These are phyloP conservation scores for Ganaspis sp. DNA, from an alignment of 1,140 invertebrate genomes.

Conservation along the genomic window DNA sequence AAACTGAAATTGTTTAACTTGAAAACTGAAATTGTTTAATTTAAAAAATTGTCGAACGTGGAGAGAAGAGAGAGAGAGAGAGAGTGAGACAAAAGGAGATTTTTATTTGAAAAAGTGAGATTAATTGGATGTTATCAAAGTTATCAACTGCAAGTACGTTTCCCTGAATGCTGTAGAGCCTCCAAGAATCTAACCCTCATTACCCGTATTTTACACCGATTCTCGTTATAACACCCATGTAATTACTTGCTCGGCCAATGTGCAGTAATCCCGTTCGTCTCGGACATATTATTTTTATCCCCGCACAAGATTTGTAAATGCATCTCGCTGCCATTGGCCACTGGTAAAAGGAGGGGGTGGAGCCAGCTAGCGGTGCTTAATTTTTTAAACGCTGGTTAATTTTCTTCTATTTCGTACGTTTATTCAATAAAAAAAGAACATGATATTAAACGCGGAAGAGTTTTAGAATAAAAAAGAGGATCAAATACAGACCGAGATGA, in stretches of 20 bases:
- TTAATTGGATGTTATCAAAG: slow-evolving; percentile 14
- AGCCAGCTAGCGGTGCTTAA: slow-evolving; percentile 76
- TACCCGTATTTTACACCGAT: slow-evolving; percentile 57
- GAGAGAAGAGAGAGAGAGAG: slow-evolving; percentile 32
- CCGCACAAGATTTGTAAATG: slow-evolving; percentile 58
- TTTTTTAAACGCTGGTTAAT: slow-evolving; percentile 67
- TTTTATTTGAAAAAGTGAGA: slow-evolving; percentile 26
- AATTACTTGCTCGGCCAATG: slow-evolving; percentile 70
- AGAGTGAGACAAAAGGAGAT: slow-evolving; percentile 35
- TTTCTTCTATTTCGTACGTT: slow-evolving; percentile 65
- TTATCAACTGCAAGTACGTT: slow-evolving; percentile 42
- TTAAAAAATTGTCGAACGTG: background rate
- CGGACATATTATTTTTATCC: slow-evolving; percentile 39
- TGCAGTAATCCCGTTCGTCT: slow-evolving; percentile 60
- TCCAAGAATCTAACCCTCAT: slow-evolving; percentile 66
- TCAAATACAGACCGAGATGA: slow-evolving; percentile 40
- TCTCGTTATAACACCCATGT: slow-evolving; percentile 56
- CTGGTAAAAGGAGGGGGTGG: slow-evolving; percentile 76
- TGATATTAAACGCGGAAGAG: slow-evolving; percentile 49
- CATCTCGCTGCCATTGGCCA: slow-evolving; percentile 74
- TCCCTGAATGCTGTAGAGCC: slow-evolving; percentile 64
- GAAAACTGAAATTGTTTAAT: too few species aligned
- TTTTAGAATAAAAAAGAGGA: slow-evolving; percentile 39
- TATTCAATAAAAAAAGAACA: slow-evolving; percentile 53
- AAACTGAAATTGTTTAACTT: too few species aligned